Evolutionary conservation across 2,888 invertebrate genomes (phyloP).

Genomic region (Odontomyia ornata): DNA sequence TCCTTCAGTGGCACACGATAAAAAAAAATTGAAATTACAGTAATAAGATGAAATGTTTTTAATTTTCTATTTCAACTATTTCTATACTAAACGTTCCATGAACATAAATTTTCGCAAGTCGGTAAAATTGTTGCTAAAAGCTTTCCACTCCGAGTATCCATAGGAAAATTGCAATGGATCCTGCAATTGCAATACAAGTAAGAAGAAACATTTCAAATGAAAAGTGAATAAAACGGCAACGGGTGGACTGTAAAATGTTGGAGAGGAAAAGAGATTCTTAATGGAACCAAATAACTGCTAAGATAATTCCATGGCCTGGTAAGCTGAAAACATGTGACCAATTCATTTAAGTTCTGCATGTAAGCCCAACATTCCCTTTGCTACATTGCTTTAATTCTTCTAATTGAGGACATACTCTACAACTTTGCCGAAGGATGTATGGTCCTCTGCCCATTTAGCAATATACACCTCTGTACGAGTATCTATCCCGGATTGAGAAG

Average conservation of each 20-base stretch:
- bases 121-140: neutral
- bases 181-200: too few relatives aligned
- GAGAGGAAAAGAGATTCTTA: neutral
- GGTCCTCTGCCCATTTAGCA: neutral
- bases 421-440: conserved; percentile 6
- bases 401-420: conserved; percentile 37
- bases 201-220: neutral
- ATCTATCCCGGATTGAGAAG: neutral
- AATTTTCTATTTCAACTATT: too few relatives aligned
- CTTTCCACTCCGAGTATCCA: neutral
- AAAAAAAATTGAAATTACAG: too few relatives aligned
- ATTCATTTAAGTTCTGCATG: conserved; percentile 27
- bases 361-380: neutral
- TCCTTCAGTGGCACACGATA: too few relatives aligned
- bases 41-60: too few relatives aligned
- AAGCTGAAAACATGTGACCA: conserved; percentile 24
- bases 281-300: neutral
- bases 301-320: neutral
- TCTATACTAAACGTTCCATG: too few relatives aligned
- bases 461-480: neutral
- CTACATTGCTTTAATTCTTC: conserved; percentile 35
- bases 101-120: neutral
- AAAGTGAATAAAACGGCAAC: neutral
- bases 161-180: neutral
- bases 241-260: neutral